Percentiles rank a stretch among this genome's conserved stretches.
These are phyloP conservation scores for Malachius bipustulatus DNA, from an alignment of 2,888 invertebrate species.

Conservation along the genomic window DNA sequence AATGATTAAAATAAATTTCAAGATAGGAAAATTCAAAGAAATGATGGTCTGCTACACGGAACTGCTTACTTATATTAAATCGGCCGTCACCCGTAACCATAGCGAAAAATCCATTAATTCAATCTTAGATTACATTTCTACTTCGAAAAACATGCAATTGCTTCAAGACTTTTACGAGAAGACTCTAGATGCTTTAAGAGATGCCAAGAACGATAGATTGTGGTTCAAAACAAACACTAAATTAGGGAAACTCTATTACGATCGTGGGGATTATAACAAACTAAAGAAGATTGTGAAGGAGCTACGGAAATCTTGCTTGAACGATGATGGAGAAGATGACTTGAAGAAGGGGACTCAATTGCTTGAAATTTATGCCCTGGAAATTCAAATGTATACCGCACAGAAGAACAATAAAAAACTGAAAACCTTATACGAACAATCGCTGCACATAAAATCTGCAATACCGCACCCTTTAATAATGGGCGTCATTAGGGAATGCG, in stretches of 20 bases:
- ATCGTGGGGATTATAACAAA: slow-evolving; percentile 84
- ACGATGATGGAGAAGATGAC: slow-evolving; percentile 78
- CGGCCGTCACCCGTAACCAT: slow-evolving; percentile 96
- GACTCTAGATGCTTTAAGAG: slow-evolving; percentile 81
- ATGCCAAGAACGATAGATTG: slow-evolving; percentile 94
- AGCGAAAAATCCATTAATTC: slow-evolving; percentile 99
- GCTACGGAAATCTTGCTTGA: slow-evolving; percentile 72
- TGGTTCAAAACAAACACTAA: slow-evolving; percentile 99
- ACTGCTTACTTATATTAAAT: slow-evolving; percentile 91
- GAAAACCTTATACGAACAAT: slow-evolving; percentile 92
- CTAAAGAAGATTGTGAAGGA: slow-evolving; percentile 91
- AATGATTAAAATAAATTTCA: slow-evolving; percentile 99
- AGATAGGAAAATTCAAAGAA: slow-evolving; percentile 70
- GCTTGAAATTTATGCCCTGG: slow-evolving; percentile 94
- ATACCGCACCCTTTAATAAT: slow-evolving; percentile 99
- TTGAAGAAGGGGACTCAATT: slow-evolving; percentile 95
- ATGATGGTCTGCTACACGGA: slow-evolving; percentile 62
- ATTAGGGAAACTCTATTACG: slow-evolving; percentile 93
- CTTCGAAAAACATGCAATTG: slow-evolving; percentile 73
- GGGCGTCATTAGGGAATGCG: slow-evolving; percentile 96
- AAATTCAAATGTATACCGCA: slow-evolving; percentile 99
- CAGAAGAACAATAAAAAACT: slow-evolving; percentile 98
- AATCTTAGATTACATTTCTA: slow-evolving; percentile 96
- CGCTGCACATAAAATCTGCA: slow-evolving; percentile 94
- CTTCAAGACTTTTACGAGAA: slow-evolving; percentile 97